phyloP scores from a whole-genome alignment of 2,888 invertebrate species.

The Monoplex corrugatus region DNA sequence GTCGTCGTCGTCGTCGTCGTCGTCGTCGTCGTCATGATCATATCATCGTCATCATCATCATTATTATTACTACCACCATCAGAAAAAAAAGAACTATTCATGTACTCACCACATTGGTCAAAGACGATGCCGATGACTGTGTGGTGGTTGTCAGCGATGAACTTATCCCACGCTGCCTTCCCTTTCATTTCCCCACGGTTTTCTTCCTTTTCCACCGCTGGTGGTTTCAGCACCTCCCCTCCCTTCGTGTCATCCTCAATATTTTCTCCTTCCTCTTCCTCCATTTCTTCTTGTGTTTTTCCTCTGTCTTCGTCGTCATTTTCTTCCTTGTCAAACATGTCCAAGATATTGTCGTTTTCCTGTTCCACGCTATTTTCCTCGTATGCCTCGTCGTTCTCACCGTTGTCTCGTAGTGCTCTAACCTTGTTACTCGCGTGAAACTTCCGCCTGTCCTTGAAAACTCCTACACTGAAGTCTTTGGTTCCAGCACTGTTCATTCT shows the following conservation, averaged over 20 bases:
- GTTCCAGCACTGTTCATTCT: constrained; percentile 48
- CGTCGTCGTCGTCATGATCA: too few species aligned
- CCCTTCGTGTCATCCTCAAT: not conserved
- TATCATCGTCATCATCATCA: too few species aligned
- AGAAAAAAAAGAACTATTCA: too few species aligned
- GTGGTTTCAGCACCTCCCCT: not conserved
- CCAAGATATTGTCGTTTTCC: too few species aligned
- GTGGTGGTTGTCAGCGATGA: constrained; percentile 65
- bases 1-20: not conserved
- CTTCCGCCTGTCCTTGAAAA: not conserved
- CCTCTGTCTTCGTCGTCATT: not conserved
- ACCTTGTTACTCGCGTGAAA: constrained; percentile 19
- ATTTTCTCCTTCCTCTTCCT: not conserved
- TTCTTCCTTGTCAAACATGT: not conserved
- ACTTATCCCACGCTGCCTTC: constrained; percentile 66
- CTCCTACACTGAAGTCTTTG: not conserved
- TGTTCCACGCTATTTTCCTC: not conserved
- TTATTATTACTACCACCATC: too few species aligned
- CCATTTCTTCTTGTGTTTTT: not conserved
- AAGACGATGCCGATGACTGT: constrained; percentile 69
- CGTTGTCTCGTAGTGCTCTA: not conserved
- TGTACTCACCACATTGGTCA: constrained; percentile 72
- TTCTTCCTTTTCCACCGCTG: not conserved
- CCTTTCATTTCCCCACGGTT: constrained; percentile 44
- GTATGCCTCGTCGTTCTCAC: not conserved